Evolutionary conservation across 2,888 invertebrate genomes (phyloP), one percentile per base, ranked within the genome.

Genomic region (Ypsolopha scabrella): DNA sequence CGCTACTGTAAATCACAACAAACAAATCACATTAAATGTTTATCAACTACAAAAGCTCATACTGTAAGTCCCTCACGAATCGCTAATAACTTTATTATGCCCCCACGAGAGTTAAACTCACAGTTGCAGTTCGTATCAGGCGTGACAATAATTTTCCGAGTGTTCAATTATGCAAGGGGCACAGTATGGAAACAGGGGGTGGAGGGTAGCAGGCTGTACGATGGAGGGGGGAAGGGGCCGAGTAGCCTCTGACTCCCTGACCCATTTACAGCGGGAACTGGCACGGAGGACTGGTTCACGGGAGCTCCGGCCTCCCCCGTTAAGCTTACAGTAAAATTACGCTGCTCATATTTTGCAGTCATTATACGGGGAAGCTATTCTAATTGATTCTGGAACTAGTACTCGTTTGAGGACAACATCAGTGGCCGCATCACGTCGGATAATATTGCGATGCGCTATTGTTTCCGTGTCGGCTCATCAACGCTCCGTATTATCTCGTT

Each of bases 161-260:
- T 77, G 79, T 79, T 81, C 79, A 83, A 81, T 82, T 81, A 82
- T 82, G 80, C 80, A 80, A 72, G 75, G 72, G 73, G 74, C 72
- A 76, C 72, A 78, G 72, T 73, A 70, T 41, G 49, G 34, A 24
- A 41, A 13, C 35, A 67, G 67, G 68, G 63, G 60, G 63, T 68
- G 65, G 62, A 65, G 65, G 61, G 63, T 54, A 65, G 69, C 59
- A 57, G 62, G 63, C 61, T 58, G 58, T 58, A 58, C 4, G 60
- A 59, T 58, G 52, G 58, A 46, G 50, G 57, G 37, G 48, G 59
- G 64, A 61, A 60, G 63, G 64, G 65, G 66, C 70, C 74, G 74
- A 75, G 77, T 77, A 74, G 79, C 80, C 77, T 79, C 78, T 38
- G 53, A 41, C 38, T 38, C 43, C 51, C 53, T 83, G 83, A 83